phyloP scores from a whole-genome alignment of 2,888 invertebrate species.

The Drosophila birchii region DNA sequence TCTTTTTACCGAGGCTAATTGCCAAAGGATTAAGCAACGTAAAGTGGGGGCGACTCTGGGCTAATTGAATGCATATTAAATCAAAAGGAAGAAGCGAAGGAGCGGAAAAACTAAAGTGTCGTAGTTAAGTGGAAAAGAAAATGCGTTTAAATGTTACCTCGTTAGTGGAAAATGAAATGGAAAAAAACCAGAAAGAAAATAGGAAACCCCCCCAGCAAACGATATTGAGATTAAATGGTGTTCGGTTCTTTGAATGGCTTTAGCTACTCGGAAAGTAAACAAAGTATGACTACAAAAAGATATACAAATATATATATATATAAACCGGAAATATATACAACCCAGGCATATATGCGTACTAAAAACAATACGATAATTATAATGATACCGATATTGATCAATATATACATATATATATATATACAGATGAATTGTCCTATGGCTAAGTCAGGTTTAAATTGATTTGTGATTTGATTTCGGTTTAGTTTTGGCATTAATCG shows the following conservation, averaged over 20 bases:
- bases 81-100: constrained; percentile 38
- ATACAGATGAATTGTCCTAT: constrained; percentile 27
- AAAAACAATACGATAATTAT: constrained; percentile 20
- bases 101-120: constrained; percentile 37
- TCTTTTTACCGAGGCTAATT: constrained; percentile 36
- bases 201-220: constrained; percentile 13
- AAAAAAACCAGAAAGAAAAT: constrained; percentile 17
- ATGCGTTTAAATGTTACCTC: constrained; percentile 82
- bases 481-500: background rate
- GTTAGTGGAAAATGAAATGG: constrained; percentile 63
- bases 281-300: constrained; percentile 25
- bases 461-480: background rate
- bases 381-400: constrained; percentile 15
- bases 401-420: background rate
- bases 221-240: constrained; percentile 53
- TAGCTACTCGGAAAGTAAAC: constrained; percentile 48
- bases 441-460: background rate
- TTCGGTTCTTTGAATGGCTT: constrained; percentile 56
- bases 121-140: constrained; percentile 54
- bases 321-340: constrained; percentile 4
- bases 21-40: constrained; percentile 20
- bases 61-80: constrained; percentile 48
- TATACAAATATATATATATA: constrained; percentile 2
- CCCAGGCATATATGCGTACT: constrained; percentile 21
- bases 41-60: background rate